Base-by-base conservation (phyloP, 2,113 vertebrate species). In the Symphodus melops region DNA sequence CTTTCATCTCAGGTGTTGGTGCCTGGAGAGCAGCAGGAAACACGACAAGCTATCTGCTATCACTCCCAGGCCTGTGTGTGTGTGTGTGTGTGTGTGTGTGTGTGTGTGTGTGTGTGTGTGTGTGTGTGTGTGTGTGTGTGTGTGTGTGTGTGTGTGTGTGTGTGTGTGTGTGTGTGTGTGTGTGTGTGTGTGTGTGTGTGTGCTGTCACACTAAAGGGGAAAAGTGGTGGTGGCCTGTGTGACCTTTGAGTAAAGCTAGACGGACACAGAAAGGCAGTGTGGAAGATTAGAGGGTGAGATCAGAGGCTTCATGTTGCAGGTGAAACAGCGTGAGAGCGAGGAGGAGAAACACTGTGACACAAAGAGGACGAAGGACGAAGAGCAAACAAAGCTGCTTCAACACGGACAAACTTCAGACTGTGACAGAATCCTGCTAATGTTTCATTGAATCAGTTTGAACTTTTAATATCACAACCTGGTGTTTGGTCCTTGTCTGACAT, bases 211-310 rank as follows among this genome's bases (percentile, higher is more conserved):
- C 59, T 44, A 7, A 39, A 56, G 49, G 66, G 75, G 74, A 75
- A 79, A 75, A 77, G 73, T 74, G 61, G 48, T 68, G 59, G 68
- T 20, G 70, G 41, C 5, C 8, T 13, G 5, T 1, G 20, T 67
- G 78, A 84, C 56, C 64, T 77, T 82, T 79, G 48, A 75, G 85
- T 81, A 78, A 84, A 72, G 62, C 69, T 72, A 87, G 70, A 83
- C 66, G 33, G 68, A 65, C 60, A 62, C 19, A 25, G 37, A 66
- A 63, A 52, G 48, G 0, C 0, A 42, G 54, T 53, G 67, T 25
- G 28, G 64, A 72, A 70, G 59, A 60, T 53, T 60, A 69, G 69
- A 67, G 57, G 76, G 57, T 21, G 21, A 37, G 17, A 44, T 5
- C 53, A 53, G 0, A 41, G 28, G 75, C 21, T 33, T 66, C 65